Percentiles rank a stretch among this genome's conserved stretches.
Evolutionary conservation across 1,140 invertebrate species (phyloP).

Genomic region (Pseudomyrmex concolor): DNA sequence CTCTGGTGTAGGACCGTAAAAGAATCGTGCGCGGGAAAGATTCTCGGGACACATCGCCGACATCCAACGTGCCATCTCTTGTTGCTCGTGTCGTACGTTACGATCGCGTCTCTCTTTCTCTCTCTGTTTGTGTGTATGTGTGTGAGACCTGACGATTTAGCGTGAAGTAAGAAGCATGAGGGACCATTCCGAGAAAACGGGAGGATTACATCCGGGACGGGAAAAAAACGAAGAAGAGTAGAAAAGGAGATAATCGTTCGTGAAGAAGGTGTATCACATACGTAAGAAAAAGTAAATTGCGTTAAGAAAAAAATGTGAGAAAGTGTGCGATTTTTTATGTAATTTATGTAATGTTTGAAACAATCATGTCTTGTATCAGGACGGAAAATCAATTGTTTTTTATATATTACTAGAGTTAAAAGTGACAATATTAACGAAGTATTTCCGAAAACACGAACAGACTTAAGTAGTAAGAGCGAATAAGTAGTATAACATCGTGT

Average conservation of each 20-base stretch:
- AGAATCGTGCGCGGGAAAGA: conserved; percentile 17
- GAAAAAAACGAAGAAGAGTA: not conserved
- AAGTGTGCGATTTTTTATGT: too few species aligned
- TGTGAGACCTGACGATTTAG: conserved; percentile 34
- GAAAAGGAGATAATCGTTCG: not conserved
- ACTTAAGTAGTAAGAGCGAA: not conserved
- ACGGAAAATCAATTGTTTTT: not conserved
- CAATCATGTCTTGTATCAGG: too few species aligned
- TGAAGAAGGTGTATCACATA: not conserved
- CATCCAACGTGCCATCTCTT: conserved; percentile 19
- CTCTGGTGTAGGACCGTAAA: conserved; percentile 21
- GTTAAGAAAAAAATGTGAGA: not conserved
- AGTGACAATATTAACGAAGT: not conserved
- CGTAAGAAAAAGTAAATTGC: not conserved
- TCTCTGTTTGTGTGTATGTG: too few species aligned
- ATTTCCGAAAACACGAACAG: not conserved
- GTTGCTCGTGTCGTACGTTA: conserved; percentile 14
- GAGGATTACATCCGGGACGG: not conserved
- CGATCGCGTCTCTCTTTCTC: not conserved
- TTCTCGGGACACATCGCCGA: not conserved
- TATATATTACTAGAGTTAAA: conserved; percentile 3
- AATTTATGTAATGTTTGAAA: too few species aligned
- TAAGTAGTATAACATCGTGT: not conserved
- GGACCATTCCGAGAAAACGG: not conserved
- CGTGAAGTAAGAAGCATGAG: conserved; percentile 29